Base-by-base conservation (phyloP, 1,140 invertebrate species). In the Pristionchus pacificus region DNA sequence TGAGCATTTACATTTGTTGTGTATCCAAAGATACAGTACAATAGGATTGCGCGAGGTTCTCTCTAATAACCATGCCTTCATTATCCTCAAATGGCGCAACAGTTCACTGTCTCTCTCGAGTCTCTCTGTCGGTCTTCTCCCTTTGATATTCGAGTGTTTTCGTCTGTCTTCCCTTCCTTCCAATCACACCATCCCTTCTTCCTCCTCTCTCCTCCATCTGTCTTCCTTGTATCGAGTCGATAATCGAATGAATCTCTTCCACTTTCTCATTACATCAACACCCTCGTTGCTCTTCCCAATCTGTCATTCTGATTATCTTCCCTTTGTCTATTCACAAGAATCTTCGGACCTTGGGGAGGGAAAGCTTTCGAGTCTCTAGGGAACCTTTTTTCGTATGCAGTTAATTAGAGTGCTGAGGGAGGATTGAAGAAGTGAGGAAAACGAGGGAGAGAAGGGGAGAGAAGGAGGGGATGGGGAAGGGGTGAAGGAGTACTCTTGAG, bases 401-500 rank as follows among this genome's bases (percentile, higher is more conserved):
- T 25, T 31, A 29, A 63, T 63, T 63, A 63, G 38, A 49, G 61
- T 19, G 15, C 61, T 27, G 33, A 60, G 27, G 27, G 59, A 60
- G 59, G 59, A 28, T 27, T 60, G 59, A 27, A 70, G 24, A 29
- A 29, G 63, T 62, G 60, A 19, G 38, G 38, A 49, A 10, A 10
- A 10, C 6, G 6, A 49, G 6, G 6, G 38, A 19, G 38, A 10
- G 38, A 49, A 49, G 38, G 38, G 38, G 38, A 49, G 38, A 49
- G 6, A 49, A 6, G 6, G 6, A 19, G 19, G 38, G 38, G 38
- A 49, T 74, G 72, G 82, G 1, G 95, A 91, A 83, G 93, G 93
- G 79, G 88, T 89, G 32, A 90, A 92, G 0, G 92, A 95, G 75
- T n/a, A n/a, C n/a, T n/a, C n/a, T n/a, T n/a, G n/a, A n/a, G n/a